Base-by-base conservation (phyloP, 2,797 vertebrate genomes). In the Xiphorhynchus erythropygius region DNA sequence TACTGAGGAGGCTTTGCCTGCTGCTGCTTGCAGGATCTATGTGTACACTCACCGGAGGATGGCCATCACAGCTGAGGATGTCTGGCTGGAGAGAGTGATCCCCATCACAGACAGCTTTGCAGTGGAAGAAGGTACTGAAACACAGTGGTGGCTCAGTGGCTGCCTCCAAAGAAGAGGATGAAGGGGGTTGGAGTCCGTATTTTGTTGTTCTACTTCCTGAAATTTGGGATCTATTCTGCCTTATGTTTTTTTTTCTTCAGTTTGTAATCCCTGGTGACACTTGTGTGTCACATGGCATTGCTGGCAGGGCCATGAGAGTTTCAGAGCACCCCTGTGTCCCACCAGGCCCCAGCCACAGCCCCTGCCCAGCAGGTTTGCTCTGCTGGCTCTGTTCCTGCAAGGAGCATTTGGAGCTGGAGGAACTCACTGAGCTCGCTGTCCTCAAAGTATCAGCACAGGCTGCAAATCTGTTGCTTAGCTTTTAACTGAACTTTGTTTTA, bases 21-120 rank as follows among this genome's bases (percentile, higher is more conserved):
- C 87, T 78, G 89, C 9, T 87, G 63, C 76, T 91, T 93, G 73
- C 90, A 99, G 99, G 95, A 96, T 99, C 93, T 98, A 99, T 18
- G 85, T 99, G 62, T 99, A 98, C 89, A 98, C 94, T 4, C 99
- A 99, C 96, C 98, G 98, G 93, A 98, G 99, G 94, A 99, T 99
- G 99, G 99, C 99, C 50, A 98, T 99, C 53, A 97, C 98, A 4
- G 99, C 98, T 24, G 98, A 99, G 15, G 99, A 99, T n/a, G 98
- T 99, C 70, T 98, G 98, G n/a, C 97, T 99, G 96, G 98, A 99
- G 92, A 97, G 97, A 27, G 97, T 99, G 23, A 95, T 99, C 62
- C 99, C 98, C 2, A 95, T 99, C 94, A 98, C 98, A 1, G 96
- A 98, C 10, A 98, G 98, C 68, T 99, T 99, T 94, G 96, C 98